A percentile compares a stretch with the other conserved stretches of the same genome.
These are phyloP conservation scores for Pluvialis apricaria DNA, from an alignment of 2,113 vertebrate genomes.

Conservation along the genomic window DNA sequence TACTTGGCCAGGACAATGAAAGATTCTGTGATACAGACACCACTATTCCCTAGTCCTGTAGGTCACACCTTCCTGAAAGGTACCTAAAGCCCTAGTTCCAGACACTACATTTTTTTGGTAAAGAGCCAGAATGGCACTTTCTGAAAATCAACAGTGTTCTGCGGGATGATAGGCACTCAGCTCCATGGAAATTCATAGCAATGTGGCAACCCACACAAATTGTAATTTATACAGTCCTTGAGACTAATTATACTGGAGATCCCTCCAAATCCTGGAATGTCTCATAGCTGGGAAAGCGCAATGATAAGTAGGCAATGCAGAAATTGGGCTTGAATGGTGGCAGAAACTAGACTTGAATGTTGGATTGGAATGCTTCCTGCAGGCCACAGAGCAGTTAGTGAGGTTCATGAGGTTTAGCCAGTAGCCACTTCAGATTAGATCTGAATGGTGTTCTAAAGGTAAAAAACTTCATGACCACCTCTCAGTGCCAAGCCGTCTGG, in stretches of 20 bases:
- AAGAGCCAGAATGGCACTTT: background rate
- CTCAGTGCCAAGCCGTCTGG: background rate
- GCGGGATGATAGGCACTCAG: background rate
- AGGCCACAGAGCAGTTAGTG: background rate
- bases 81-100: background rate
- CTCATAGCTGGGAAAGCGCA: background rate
- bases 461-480: background rate
- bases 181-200: background rate
- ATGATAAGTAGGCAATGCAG: background rate
- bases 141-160: background rate
- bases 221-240: background rate
- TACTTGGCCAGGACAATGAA: background rate
- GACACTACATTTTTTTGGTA: background rate
- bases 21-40: background rate
- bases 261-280: background rate
- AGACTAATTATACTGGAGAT: background rate
- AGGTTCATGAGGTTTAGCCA: background rate
- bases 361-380: background rate
- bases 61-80: background rate
- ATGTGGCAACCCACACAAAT: background rate
- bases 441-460: background rate
- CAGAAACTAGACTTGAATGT: background rate
- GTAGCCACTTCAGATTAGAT: background rate
- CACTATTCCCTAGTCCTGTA: background rate
- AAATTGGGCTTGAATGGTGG: background rate